Conservation (phyloP, 2,113 vertebrate genomes). For the Otis tarda region DNA sequence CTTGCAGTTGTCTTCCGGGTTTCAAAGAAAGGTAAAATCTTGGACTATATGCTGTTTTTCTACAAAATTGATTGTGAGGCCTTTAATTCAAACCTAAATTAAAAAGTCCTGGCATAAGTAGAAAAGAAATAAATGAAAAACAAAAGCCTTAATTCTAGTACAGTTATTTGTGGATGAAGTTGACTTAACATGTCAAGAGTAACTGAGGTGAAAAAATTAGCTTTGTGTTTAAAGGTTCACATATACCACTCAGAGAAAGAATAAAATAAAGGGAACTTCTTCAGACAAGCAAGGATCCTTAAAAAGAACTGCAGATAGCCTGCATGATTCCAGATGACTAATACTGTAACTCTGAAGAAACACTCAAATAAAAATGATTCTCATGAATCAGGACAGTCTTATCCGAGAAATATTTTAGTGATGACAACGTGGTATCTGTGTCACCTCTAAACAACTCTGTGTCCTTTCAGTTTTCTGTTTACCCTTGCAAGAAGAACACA, state of each 20-base stretch:
- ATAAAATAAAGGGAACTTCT: slow-evolving; percentile 20
- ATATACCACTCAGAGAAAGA: background rate
- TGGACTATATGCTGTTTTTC: background rate
- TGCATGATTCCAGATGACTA: slow-evolving; percentile 41
- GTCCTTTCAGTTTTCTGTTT: slow-evolving; percentile 24
- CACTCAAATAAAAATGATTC: slow-evolving; percentile 1
- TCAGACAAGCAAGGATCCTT: slow-evolving; percentile 27
- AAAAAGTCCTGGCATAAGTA: background rate
- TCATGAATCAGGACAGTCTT: slow-evolving; percentile 11
- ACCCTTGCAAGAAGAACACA: slow-evolving; percentile 39
- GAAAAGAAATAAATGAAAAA: background rate
- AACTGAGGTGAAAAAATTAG: background rate
- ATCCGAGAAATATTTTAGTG: slow-evolving; percentile 20
- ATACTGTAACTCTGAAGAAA: slow-evolving; percentile 32
- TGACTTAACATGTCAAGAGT: background rate
- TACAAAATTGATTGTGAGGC: background rate
- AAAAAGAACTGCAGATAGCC: slow-evolving; percentile 34
- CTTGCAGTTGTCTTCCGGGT: background rate
- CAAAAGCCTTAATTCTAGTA: background rate
- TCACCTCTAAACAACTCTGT: slow-evolving; percentile 37
- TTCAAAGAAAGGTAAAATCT: background rate
- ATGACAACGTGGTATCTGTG: slow-evolving; percentile 13
- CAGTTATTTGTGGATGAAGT: background rate
- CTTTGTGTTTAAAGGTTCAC: slow-evolving; percentile 13
- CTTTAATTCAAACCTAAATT: background rate